Conservation (phyloP, 2,113 vertebrate species). For the Phyllopteryx taeniolatus region DNA sequence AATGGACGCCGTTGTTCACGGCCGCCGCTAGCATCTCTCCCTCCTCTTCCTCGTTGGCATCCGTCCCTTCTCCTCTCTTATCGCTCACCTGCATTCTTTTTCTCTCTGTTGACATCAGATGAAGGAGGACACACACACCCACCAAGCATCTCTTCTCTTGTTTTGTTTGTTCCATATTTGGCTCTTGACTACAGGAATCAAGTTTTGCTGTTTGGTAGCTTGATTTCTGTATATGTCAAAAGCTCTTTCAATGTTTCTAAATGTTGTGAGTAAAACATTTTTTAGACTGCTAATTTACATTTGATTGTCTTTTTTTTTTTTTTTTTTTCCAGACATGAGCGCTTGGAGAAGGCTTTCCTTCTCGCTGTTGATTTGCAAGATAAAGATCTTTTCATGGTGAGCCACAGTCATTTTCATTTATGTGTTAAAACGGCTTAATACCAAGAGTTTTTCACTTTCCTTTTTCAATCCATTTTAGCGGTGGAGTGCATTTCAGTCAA, state of each 20-base stretch:
- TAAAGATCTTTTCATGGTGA: conserved; percentile 96
- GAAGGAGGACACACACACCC: conserved; percentile 21
- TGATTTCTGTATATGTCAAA: neutral
- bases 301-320: conserved; percentile 8
- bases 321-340: conserved; percentile 79
- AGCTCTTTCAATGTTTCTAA: neutral
- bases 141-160: conserved; percentile 17
- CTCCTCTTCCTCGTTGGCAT: conserved; percentile 53
- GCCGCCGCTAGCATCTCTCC: conserved; percentile 56
- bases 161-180: conserved; percentile 65
- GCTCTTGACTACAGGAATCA: conserved; percentile 38
- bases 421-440: neutral
- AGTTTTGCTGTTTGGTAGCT: conserved; percentile 57
- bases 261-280: neutral
- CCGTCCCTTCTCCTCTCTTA: conserved; percentile 62
- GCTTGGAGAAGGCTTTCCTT: conserved; percentile 96
- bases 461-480: neutral
- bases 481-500: neutral
- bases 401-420: conserved; percentile 22
- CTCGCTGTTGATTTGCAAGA: conserved; percentile 90
- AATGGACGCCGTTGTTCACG: conserved; percentile 67
- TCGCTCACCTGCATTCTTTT: conserved; percentile 69
- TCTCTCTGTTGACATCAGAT: conserved; percentile 67
- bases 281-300: neutral
- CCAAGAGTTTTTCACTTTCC: neutral